Conservation (phyloP, 1,140 invertebrate species). For the Phortica variegata region DNA sequence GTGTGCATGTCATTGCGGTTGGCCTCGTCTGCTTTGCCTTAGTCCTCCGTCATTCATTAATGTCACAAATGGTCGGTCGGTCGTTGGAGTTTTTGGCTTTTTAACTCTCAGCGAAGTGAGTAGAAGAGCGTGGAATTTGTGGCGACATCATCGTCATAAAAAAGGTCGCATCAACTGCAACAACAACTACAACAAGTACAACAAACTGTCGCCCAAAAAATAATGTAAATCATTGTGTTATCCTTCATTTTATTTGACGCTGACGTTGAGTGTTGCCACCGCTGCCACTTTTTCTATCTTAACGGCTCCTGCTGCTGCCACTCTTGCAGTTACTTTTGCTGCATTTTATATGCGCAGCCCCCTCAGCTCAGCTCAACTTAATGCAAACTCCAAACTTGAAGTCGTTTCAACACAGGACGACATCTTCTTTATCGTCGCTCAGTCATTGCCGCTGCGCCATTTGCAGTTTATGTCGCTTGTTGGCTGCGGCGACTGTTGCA, state of each 20-base stretch:
- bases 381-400: not conserved
- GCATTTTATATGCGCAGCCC: not conserved
- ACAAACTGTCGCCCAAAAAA: slow-evolving; percentile 18
- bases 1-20: too few species aligned
- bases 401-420: not conserved
- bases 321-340: not conserved
- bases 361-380: not conserved
- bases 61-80: too few species aligned
- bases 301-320: slow-evolving; percentile 4
- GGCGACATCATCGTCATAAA: too few species aligned
- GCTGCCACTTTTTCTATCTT: slow-evolving; percentile 22
- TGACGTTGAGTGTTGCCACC: too few species aligned
- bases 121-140: too few species aligned
- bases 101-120: too few species aligned
- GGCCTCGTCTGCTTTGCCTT: too few species aligned
- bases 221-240: slow-evolving; percentile 34
- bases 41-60: too few species aligned
- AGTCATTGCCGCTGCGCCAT: not conserved
- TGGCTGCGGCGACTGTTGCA: not conserved
- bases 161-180: not conserved
- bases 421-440: not conserved
- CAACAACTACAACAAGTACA: slow-evolving; percentile 1
- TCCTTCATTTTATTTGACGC: slow-evolving; percentile 31
- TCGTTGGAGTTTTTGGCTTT: too few species aligned
- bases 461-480: not conserved